Evolutionary conservation across 2,797 vertebrate species (phyloP).

Genomic region (Heliangelus exortis): DNA sequence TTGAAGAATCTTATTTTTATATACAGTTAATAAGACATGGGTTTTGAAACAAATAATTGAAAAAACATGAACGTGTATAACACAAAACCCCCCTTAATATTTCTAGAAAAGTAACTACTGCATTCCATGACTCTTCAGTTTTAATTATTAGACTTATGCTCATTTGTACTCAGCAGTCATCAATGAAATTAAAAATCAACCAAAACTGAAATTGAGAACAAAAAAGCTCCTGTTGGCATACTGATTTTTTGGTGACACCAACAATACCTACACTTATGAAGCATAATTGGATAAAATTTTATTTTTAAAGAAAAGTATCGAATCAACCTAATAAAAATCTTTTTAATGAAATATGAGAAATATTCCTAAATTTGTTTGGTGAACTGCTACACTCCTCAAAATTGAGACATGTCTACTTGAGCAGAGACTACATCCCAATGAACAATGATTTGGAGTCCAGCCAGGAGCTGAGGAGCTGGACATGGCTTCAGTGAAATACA

Average conservation of each 20-base stretch:
- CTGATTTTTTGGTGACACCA: background rate
- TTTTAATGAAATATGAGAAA: background rate
- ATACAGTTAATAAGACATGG: background rate
- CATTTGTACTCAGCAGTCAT: background rate
- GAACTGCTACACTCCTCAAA: background rate
- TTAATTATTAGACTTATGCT: background rate
- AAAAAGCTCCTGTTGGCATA: background rate
- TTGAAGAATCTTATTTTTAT: background rate
- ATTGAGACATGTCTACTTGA: background rate
- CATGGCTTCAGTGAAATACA: background rate
- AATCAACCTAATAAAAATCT: background rate
- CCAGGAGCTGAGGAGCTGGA: background rate
- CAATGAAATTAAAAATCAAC: conserved; percentile 9
- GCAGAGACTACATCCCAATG: background rate
- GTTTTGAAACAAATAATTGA: background rate
- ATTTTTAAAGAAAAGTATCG: background rate
- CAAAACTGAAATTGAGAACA: background rate
- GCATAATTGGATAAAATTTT: background rate
- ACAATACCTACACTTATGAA: background rate
- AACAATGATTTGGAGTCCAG: background rate
- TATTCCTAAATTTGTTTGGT: background rate
- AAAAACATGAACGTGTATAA: background rate
- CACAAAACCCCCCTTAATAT: background rate
- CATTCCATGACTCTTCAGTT: background rate
- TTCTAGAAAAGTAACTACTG: background rate